These are phyloP conservation scores for Gobio gobio DNA, from an alignment of 2,113 vertebrate species.

Conservation along the genomic window DNA sequence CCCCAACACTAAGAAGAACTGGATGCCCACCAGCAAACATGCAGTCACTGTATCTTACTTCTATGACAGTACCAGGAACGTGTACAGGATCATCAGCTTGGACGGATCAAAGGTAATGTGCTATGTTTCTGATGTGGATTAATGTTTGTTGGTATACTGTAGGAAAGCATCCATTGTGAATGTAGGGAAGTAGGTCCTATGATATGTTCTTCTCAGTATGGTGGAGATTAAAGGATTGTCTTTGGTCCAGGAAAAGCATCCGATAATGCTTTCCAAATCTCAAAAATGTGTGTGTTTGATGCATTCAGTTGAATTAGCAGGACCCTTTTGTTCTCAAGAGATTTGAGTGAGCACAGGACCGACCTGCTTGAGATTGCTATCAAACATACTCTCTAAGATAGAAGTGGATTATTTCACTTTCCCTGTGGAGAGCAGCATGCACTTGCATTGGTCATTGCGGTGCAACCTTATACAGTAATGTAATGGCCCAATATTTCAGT, in stretches of 20 bases:
- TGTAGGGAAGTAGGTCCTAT: too few species aligned
- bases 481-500: slow-evolving; percentile 1
- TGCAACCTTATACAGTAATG: background rate
- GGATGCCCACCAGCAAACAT: slow-evolving; percentile 98
- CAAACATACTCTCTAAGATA: slow-evolving; percentile 1
- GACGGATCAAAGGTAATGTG: slow-evolving; percentile 93
- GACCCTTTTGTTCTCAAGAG: background rate
- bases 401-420: slow-evolving; percentile 24
- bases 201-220: too few species aligned
- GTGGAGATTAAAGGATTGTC: slow-evolving; percentile 14
- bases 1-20: slow-evolving; percentile 99
- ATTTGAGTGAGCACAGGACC: background rate
- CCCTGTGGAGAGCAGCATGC: slow-evolving; percentile 26
- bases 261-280: slow-evolving; percentile 7
- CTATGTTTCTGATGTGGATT: slow-evolving; percentile 9
- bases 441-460: slow-evolving; percentile 12
- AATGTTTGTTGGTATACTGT: background rate
- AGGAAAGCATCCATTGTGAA: too few species aligned
- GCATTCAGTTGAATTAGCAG: background rate
- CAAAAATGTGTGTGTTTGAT: background rate
- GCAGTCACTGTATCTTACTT: slow-evolving; percentile 99
- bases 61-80: slow-evolving; percentile 98
- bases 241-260: background rate
- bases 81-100: slow-evolving; percentile 98
- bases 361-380: background rate